A percentile compares a stretch with the other conserved stretches of the same genome.
Conservation (phyloP, 2,113 vertebrate genomes). For the Ammodytes dubius region DNA sequence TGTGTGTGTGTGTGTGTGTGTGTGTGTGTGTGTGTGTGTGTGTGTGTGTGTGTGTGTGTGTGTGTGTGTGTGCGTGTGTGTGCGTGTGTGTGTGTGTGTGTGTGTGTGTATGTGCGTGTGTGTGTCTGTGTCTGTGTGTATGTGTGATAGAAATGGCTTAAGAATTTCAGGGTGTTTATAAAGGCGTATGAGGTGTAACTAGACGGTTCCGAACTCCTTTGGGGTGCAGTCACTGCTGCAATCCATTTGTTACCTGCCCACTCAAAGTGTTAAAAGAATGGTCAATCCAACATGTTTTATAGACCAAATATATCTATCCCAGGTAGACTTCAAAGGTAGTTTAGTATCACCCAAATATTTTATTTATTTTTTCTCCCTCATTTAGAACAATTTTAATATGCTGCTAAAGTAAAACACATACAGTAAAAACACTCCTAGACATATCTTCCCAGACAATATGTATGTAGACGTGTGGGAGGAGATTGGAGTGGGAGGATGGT, state of each 20-base stretch:
- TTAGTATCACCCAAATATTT: slow-evolving; percentile 17
- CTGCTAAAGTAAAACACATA: too few relatives aligned
- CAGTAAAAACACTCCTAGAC: too few relatives aligned
- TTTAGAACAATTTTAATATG: too few relatives aligned
- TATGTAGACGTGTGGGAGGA: too few relatives aligned
- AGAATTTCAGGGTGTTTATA: background rate
- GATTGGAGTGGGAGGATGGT: too few relatives aligned
- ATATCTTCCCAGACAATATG: too few relatives aligned
- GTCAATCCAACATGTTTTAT: background rate
- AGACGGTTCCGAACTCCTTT: background rate
- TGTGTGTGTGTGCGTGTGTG: background rate
- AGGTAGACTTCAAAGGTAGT: slow-evolving; percentile 32
- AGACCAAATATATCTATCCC: background rate
- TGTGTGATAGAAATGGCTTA: background rate
- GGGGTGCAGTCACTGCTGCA: background rate
- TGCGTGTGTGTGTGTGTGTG: background rate
- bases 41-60: background rate
- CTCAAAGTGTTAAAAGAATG: background rate
- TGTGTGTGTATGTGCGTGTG: background rate
- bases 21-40: too few relatives aligned
- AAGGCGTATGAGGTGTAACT: background rate
- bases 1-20: background rate
- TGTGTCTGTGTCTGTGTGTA: background rate
- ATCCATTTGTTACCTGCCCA: background rate
- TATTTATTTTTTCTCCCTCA: background rate